Percentiles rank a stretch among this genome's conserved stretches.
These are phyloP conservation scores for Poeciliopsis retropinna DNA, from an alignment of 2,113 vertebrate species.

Conservation along the genomic window DNA sequence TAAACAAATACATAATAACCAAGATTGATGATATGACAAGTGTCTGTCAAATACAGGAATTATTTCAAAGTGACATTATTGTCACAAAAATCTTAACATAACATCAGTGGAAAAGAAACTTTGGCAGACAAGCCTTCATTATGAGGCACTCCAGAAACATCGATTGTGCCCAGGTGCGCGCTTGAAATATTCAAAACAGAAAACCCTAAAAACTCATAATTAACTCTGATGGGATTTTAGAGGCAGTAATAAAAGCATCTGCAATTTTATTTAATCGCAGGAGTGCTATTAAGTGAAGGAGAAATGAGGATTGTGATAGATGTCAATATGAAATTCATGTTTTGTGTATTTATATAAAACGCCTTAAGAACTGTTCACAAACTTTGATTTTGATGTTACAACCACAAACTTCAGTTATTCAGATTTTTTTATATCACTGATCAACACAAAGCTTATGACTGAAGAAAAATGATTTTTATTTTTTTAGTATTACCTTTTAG, in stretches of 20 bases:
- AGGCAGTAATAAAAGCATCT: not conserved
- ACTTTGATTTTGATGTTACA: too few relatives aligned
- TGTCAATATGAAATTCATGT: too few relatives aligned
- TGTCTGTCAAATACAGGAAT: not conserved
- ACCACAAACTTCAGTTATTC: too few relatives aligned
- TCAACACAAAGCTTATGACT: not conserved
- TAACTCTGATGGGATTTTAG: not conserved
- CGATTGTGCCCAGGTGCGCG: not conserved
- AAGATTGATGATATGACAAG: not conserved
- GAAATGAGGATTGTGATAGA: too few relatives aligned
- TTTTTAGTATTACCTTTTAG: not conserved
- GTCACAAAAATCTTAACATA: not conserved
- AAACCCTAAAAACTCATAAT: not conserved
- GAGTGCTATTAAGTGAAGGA: not conserved
- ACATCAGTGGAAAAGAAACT: not conserved
- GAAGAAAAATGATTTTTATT: not conserved
- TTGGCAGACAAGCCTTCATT: not conserved
- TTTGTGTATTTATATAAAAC: too few relatives aligned
- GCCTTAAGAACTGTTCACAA: too few relatives aligned
- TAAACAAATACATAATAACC: not conserved
- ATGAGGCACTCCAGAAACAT: not conserved
- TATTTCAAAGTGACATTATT: not conserved
- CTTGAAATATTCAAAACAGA: not conserved
- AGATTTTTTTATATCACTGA: not conserved
- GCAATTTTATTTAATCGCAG: not conserved